Evolutionary conservation across 2,113 vertebrate species (phyloP).

Genomic region (Psilopogon haemacephalus): DNA sequence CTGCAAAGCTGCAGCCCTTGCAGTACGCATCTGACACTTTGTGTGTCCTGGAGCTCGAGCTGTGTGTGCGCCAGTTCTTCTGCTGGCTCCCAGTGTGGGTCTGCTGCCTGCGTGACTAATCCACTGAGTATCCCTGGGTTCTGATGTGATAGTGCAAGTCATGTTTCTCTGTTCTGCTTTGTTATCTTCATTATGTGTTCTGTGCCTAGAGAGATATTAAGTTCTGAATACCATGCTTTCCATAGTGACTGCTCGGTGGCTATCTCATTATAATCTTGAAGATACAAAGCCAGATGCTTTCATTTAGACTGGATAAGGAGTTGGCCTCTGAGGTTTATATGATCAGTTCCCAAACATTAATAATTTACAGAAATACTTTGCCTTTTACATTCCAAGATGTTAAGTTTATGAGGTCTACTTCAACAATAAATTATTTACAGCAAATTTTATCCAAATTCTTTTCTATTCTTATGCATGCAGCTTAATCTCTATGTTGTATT

Average conservation of each 20-base stretch:
- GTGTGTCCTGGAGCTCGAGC: neutral
- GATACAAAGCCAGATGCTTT: constrained; percentile 16
- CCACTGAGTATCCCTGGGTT: neutral
- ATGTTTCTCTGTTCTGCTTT: neutral
- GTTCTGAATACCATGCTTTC: constrained; percentile 10
- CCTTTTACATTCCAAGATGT: neutral
- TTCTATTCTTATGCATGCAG: neutral
- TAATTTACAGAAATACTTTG: constrained; percentile 18
- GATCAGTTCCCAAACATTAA: neutral
- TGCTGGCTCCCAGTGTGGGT: neutral
- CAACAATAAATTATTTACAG: neutral
- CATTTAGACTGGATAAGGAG: constrained; percentile 4
- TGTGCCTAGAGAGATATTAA: neutral
- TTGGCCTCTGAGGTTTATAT: neutral
- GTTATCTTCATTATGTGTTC: neutral
- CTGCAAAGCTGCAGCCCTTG: neutral
- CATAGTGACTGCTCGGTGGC: neutral
- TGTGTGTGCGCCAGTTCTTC: neutral
- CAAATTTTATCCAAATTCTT: neutral
- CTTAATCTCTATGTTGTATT: neutral
- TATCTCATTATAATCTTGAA: constrained; percentile 14
- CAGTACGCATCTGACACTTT: neutral
- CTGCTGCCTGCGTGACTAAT: neutral
- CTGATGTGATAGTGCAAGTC: neutral
- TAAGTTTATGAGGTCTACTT: neutral